These are phyloP conservation scores for Autographa pulchrina DNA, from an alignment of 2,888 invertebrate genomes.

Conservation along the genomic window DNA sequence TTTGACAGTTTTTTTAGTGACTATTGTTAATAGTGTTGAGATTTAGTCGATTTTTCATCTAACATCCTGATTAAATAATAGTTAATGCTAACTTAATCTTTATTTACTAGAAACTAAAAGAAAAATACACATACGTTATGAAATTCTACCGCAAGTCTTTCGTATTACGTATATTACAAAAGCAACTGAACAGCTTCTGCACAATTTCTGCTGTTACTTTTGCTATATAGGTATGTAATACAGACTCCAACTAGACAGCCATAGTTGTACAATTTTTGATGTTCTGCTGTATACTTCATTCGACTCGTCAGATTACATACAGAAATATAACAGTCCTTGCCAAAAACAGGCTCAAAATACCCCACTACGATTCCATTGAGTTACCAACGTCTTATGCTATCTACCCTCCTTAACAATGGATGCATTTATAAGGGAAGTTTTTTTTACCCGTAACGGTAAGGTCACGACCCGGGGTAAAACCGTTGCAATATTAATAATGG, in stretches of 20 bases:
- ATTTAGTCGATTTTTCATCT: not conserved
- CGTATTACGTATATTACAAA: too few species aligned
- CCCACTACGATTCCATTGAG: not conserved
- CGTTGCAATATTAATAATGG: slow-evolving; percentile 45
- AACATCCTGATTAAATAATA: not conserved
- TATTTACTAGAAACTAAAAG: too few species aligned
- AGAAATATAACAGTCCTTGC: not conserved
- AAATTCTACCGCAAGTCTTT: too few species aligned
- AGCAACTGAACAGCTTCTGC: too few species aligned
- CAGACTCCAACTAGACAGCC: too few species aligned
- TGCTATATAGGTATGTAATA: too few species aligned
- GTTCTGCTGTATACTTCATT: too few species aligned
- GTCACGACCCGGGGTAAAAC: slow-evolving; percentile 41
- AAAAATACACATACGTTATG: too few species aligned
- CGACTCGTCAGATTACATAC: too few species aligned
- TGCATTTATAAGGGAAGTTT: slow-evolving; percentile 45
- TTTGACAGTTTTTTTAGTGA: slow-evolving; percentile 29
- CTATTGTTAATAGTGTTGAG: slow-evolving; percentile 24
- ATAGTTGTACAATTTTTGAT: too few species aligned
- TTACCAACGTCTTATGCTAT: not conserved
- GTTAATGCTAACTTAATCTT: not conserved
- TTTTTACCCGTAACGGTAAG: slow-evolving; percentile 46
- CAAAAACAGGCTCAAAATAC: not conserved
- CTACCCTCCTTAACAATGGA: slow-evolving; percentile 38
- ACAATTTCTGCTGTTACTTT: too few species aligned